A percentile compares a stretch with the other conserved stretches of the same genome.
These are phyloP conservation scores for Abrostola triplasia DNA, from an alignment of 2,888 invertebrate species.

Conservation along the genomic window DNA sequence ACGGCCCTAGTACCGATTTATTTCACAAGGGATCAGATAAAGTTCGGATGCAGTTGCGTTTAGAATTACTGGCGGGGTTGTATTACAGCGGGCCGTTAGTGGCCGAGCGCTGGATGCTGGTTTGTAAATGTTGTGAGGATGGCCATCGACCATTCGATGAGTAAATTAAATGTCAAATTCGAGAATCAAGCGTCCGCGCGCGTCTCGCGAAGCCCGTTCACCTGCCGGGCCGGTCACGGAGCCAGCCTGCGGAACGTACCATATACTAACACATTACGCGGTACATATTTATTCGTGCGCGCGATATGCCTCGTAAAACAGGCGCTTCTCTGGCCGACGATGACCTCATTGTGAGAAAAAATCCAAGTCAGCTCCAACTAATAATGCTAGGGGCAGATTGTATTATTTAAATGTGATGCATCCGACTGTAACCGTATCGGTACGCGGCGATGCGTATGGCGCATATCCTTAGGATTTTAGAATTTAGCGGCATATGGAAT, in stretches of 20 bases:
- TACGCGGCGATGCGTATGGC: constrained; percentile 61
- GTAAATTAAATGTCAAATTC: constrained; percentile 69
- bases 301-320: constrained; percentile 76
- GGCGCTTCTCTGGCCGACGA: constrained; percentile 67
- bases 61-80: constrained; percentile 66
- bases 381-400: constrained; percentile 61
- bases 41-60: constrained; percentile 74
- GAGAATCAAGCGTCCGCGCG: constrained; percentile 63
- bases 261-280: constrained; percentile 67
- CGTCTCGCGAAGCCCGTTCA: constrained; percentile 66
- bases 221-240: constrained; percentile 72
- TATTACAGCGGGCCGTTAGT: constrained; percentile 71
- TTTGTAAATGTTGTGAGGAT: constrained; percentile 83
- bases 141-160: constrained; percentile 63
- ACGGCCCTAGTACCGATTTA: constrained; percentile 73
- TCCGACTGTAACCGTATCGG: constrained; percentile 64
- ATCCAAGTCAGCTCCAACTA: constrained; percentile 60
- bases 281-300: constrained; percentile 69
- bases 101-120: constrained; percentile 60
- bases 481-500: constrained; percentile 68
- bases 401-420: constrained; percentile 64
- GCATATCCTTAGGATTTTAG: constrained; percentile 58
- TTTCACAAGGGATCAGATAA: constrained; percentile 79
- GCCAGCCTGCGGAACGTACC: constrained; percentile 70
- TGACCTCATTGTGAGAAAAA: constrained; percentile 82